Conservation (phyloP, 1,140 invertebrate species). For the Drosophila eugracilis region DNA sequence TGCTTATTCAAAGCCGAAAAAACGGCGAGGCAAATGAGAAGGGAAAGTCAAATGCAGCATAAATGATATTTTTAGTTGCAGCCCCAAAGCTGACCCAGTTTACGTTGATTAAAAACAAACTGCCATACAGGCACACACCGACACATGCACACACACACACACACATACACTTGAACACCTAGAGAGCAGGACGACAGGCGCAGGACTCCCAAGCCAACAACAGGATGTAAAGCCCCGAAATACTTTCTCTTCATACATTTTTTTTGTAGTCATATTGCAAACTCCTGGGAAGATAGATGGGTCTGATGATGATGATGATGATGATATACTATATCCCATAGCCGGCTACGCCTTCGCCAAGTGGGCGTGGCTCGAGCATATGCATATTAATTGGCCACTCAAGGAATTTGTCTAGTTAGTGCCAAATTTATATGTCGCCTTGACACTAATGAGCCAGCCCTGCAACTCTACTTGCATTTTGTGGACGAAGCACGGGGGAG, state of each 20-base stretch:
- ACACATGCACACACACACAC: slow-evolving; percentile 4
- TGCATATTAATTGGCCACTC: slow-evolving; percentile 69
- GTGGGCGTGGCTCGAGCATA: slow-evolving; percentile 59
- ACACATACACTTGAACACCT: slow-evolving; percentile 16
- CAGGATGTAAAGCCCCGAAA: slow-evolving; percentile 33
- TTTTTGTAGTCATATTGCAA: slow-evolving; percentile 18
- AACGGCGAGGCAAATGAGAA: slow-evolving; percentile 21
- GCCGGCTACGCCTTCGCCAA: slow-evolving; percentile 10
- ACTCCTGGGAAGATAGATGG: slow-evolving; percentile 45
- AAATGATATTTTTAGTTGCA: slow-evolving; percentile 83
- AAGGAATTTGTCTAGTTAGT: slow-evolving; percentile 64
- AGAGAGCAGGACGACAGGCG: slow-evolving; percentile 11
- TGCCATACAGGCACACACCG: slow-evolving; percentile 53
- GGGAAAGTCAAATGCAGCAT: slow-evolving; percentile 78
- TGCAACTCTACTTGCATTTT: slow-evolving; percentile 36
- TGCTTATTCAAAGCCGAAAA: slow-evolving; percentile 44
- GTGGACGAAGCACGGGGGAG: neutral
- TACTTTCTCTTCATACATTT: slow-evolving; percentile 59
- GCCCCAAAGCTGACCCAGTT: slow-evolving; percentile 79
- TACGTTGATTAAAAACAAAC: slow-evolving; percentile 82
- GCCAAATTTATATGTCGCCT: slow-evolving; percentile 73
- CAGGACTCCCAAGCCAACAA: slow-evolving; percentile 38
- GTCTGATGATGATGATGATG: slow-evolving; percentile 6
- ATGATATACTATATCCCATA: neutral
- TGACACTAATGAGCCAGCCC: slow-evolving; percentile 77